These are phyloP conservation scores for Lagodon rhomboides DNA, from an alignment of 2,797 vertebrate species.

Conservation along the genomic window DNA sequence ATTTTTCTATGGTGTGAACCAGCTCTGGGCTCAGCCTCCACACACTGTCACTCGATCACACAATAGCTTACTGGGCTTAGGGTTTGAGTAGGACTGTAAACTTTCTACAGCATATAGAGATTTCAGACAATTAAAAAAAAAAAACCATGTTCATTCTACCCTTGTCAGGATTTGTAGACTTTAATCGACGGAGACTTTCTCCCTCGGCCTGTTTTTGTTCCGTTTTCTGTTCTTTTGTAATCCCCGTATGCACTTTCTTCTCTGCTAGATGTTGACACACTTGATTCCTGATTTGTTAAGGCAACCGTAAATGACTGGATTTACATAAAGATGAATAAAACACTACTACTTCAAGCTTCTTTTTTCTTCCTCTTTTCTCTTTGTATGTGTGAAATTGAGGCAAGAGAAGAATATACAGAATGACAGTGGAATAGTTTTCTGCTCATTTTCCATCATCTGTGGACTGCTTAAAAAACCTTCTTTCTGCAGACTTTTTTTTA, in stretches of 20 bases:
- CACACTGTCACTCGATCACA: constrained; percentile 59
- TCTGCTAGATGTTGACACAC: constrained; percentile 79
- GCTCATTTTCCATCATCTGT: constrained; percentile 54
- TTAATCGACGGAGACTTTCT: constrained; percentile 56
- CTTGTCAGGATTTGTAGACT: constrained; percentile 74
- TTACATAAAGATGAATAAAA: constrained; percentile 86
- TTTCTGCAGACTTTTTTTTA: constrained; percentile 18
- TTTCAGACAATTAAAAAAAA: constrained; percentile 76
- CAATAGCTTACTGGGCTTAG: constrained; percentile 62
- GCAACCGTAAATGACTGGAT: constrained; percentile 81
- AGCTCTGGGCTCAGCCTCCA: constrained; percentile 65
- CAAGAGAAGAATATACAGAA: constrained; percentile 42
- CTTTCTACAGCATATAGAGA: constrained; percentile 73
- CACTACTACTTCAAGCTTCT: constrained; percentile 76
- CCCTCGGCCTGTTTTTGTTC: constrained; percentile 58
- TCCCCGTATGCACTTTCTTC: constrained; percentile 75
- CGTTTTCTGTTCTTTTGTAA: constrained; percentile 77
- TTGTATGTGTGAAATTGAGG: constrained; percentile 45
- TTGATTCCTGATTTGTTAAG: constrained; percentile 83
- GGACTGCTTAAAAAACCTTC: constrained; percentile 16
- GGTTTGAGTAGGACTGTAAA: constrained; percentile 63
- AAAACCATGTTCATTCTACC: constrained; percentile 71
- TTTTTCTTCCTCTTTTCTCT: constrained; percentile 38
- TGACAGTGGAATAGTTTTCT: constrained; percentile 38
- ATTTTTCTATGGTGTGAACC: constrained; percentile 81